Percentiles rank a stretch among this genome's conserved stretches.
Conservation (phyloP, 2,888 invertebrate genomes). For the Galerucella nymphaeae region DNA sequence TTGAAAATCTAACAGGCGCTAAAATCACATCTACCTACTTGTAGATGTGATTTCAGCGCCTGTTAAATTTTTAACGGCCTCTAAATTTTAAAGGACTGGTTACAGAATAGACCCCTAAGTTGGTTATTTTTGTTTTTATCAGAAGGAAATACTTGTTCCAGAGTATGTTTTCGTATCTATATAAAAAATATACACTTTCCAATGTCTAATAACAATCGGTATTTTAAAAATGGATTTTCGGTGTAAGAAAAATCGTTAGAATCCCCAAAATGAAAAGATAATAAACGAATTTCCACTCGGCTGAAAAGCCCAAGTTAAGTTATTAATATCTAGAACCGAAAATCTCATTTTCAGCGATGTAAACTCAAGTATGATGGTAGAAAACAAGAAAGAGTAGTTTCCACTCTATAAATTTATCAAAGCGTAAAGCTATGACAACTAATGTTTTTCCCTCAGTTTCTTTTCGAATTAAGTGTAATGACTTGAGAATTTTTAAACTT, state of each 20-base stretch:
- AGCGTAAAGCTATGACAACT: conserved; percentile 23
- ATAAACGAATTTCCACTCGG: conserved; percentile 15
- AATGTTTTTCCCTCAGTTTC: not conserved
- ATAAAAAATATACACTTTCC: too few species aligned
- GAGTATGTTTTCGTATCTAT: too few species aligned
- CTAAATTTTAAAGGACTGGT: too few species aligned
- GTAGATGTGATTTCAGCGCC: too few species aligned
- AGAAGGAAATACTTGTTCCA: too few species aligned
- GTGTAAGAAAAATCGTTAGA: conserved; percentile 9
- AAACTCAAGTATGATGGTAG: conserved; percentile 26
- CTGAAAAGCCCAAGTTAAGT: conserved; percentile 15
- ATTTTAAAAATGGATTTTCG: conserved; percentile 6
- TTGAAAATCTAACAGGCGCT: too few species aligned
- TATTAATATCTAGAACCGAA: conserved; percentile 23
- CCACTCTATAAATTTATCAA: conserved; percentile 13
- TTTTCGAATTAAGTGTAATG: conserved; percentile 1
- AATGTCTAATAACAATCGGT: not conserved
- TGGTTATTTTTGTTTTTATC: too few species aligned
- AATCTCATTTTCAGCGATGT: conserved; percentile 30
- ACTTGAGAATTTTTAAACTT: not conserved
- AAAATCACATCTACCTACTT: too few species aligned
- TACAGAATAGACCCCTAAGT: too few species aligned
- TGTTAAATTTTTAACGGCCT: too few species aligned
- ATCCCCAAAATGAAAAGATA: conserved; percentile 12
- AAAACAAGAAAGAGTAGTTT: conserved; percentile 22